A percentile compares a stretch with the other conserved stretches of the same genome.
These are phyloP conservation scores for Aphelenchoides fujianensis DNA, from an alignment of 1,140 invertebrate genomes.

Conservation along the genomic window DNA sequence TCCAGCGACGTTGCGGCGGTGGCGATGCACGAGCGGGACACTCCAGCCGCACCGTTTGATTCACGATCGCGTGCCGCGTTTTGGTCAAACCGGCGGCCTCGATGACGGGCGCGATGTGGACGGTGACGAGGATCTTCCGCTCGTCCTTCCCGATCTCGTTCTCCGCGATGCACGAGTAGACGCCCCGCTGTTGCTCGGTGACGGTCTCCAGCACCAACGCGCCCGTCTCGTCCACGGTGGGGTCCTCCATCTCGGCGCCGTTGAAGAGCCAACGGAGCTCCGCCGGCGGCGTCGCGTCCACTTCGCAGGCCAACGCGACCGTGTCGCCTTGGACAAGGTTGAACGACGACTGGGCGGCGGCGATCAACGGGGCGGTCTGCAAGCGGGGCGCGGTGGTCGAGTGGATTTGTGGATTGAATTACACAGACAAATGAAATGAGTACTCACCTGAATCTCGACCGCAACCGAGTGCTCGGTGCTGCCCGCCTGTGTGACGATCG, in stretches of 20 bases:
- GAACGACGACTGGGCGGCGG: conserved; percentile 48
- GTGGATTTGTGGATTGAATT: too few relatives aligned
- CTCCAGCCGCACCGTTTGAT: conserved; percentile 44
- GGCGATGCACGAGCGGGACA: conserved; percentile 55
- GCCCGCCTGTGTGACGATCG: conserved; percentile 47
- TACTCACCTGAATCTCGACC: conserved; percentile 51
- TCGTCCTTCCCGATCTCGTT: conserved; percentile 55
- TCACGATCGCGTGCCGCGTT: conserved; percentile 34
- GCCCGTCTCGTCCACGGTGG: conserved; percentile 49
- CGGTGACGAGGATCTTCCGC: conserved; percentile 43
- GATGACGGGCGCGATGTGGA: conserved; percentile 56
- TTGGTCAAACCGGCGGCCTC: conserved; percentile 38
- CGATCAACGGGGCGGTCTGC: conserved; percentile 44
- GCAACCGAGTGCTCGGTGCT: conserved; percentile 50
- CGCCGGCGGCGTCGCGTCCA: conserved; percentile 48
- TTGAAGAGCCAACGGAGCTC: conserved; percentile 38
- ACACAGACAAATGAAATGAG: too few relatives aligned
- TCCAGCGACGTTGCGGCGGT: conserved; percentile 53
- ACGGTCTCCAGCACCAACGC: conserved; percentile 50
- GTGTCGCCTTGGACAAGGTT: conserved; percentile 48
- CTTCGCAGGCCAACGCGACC: conserved; percentile 50
- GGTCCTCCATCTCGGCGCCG: conserved; percentile 28
- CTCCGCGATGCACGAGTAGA: conserved; percentile 52
- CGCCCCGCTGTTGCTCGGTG: conserved; percentile 44
- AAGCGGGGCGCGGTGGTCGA: conserved; percentile 23